These are phyloP conservation scores for Brachionus asplanchnoidis DNA, from an alignment of 1,140 invertebrate species.

Conservation along the genomic window DNA sequence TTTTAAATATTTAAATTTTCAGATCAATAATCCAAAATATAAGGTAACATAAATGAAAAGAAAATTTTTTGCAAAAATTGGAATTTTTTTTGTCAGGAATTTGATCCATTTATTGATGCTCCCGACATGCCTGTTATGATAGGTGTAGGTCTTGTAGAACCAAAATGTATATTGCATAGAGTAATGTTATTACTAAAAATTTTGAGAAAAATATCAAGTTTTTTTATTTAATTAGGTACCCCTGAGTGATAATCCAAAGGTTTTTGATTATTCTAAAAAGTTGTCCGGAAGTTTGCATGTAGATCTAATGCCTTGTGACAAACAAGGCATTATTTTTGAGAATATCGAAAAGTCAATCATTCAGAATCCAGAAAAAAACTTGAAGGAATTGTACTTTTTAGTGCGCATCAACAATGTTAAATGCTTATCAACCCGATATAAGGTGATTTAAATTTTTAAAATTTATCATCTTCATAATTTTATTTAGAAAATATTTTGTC, in stretches of 20 bases:
- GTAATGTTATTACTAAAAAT: constrained; percentile 28
- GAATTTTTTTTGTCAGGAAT: background rate
- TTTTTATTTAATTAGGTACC: constrained; percentile 57
- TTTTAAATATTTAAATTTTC: background rate
- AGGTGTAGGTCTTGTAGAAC: constrained; percentile 61
- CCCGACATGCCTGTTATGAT: constrained; percentile 61
- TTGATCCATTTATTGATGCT: constrained; percentile 64
- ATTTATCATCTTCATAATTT: background rate
- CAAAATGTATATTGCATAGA: constrained; percentile 61
- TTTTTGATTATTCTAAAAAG: constrained; percentile 61
- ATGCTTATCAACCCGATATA: background rate
- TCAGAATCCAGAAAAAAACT: constrained; percentile 59
- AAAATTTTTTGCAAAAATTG: background rate
- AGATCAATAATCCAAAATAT: constrained; percentile 11
- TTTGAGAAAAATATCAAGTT: background rate
- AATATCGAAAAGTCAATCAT: constrained; percentile 60
- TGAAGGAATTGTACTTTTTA: constrained; percentile 22
- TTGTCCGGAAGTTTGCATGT: constrained; percentile 50
- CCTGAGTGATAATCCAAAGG: constrained; percentile 60
- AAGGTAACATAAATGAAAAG: background rate
- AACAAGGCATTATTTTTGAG: constrained; percentile 57
- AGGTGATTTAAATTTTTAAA: background rate
- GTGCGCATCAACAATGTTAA: background rate
- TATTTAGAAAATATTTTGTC: constrained; percentile 40
- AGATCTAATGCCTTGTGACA: constrained; percentile 58